Conservation (phyloP, 2,113 vertebrate genomes). For the Sterna hirundo region DNA sequence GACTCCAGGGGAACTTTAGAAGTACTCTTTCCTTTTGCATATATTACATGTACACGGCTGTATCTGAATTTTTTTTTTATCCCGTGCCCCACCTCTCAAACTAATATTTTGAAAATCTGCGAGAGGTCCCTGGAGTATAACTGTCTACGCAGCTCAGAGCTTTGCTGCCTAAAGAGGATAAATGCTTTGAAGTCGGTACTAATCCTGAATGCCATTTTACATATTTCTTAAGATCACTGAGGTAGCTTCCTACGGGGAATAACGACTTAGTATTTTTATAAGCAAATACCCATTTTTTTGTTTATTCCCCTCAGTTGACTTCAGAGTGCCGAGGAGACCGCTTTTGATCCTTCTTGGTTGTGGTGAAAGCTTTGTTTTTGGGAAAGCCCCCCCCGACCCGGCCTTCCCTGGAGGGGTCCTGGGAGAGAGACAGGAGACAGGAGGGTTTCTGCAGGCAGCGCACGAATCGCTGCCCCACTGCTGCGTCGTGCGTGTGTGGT, state of each 20-base stretch:
- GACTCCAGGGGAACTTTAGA: slow-evolving; percentile 20
- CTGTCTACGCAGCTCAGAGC: not conserved
- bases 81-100: slow-evolving; percentile 45
- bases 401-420: no score
- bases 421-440: not conserved
- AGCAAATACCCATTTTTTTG: not conserved
- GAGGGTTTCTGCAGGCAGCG: not conserved
- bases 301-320: not conserved
- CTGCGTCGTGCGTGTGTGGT: accelerated
- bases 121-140: slow-evolving; percentile 27
- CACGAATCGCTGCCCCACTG: accelerated
- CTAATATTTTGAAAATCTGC: slow-evolving; percentile 48
- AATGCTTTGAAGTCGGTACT: slow-evolving; percentile 55
- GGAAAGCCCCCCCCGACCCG: not conserved
- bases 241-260: not conserved
- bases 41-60: not conserved
- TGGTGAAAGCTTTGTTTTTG: not conserved
- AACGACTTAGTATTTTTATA: not conserved
- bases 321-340: not conserved
- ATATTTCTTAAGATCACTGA: not conserved
- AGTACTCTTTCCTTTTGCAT: slow-evolving; percentile 23
- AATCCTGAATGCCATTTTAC: slow-evolving; percentile 23
- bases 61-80: not conserved
- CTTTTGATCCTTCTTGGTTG: not conserved
- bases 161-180: slow-evolving; percentile 39